Conservation (phyloP, 2,113 vertebrate species). For the Anarhynchus alexandrinus region DNA sequence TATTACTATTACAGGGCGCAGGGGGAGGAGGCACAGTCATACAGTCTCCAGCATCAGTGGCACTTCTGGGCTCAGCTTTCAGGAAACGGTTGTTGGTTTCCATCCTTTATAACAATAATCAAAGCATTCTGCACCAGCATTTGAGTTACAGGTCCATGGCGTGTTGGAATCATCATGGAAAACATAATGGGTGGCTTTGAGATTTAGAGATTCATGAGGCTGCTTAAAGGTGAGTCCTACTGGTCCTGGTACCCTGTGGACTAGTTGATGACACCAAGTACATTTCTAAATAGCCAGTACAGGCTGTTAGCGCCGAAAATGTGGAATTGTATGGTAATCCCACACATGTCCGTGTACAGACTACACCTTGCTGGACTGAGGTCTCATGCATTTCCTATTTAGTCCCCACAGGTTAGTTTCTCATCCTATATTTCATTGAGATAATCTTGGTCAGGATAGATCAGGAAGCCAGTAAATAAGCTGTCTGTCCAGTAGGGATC, state of each 20-base stretch:
- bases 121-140: neutral
- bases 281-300: neutral
- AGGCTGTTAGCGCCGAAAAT: neutral
- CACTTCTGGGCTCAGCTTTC: neutral
- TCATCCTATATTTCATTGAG: conserved; percentile 74
- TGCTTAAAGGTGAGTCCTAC: neutral
- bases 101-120: neutral
- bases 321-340: neutral
- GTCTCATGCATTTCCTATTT: neutral
- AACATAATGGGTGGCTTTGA: neutral
- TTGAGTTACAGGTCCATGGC: neutral
- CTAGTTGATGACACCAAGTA: neutral
- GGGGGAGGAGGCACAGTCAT: neutral
- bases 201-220: neutral
- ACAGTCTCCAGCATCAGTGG: neutral
- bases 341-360: neutral
- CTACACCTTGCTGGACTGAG: neutral
- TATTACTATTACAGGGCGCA: neutral
- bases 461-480: conserved; percentile 94
- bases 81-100: neutral
- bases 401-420: neutral
- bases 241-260: neutral
- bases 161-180: neutral
- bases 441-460: conserved; percentile 87
- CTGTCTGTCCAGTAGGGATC: conserved; percentile 98